phyloP scores from a whole-genome alignment of 1,140 invertebrate genomes.

The Drosophila hydei region DNA sequence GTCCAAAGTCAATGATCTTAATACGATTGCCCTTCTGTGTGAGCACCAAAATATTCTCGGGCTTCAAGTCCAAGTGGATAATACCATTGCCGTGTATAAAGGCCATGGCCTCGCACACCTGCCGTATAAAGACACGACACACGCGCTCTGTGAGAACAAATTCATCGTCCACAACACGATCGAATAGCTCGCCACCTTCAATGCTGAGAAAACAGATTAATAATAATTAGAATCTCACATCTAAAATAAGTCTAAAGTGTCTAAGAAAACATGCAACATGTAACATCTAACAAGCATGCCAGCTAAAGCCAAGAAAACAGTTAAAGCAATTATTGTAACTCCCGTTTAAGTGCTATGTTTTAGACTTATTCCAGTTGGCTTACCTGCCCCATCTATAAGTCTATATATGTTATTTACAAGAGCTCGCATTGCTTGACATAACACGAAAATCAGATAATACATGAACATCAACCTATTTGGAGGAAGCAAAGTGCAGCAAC shows the following conservation, averaged over 20 bases:
- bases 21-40: slow-evolving; percentile 97
- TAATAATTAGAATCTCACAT: too few species aligned
- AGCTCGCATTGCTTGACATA: slow-evolving; percentile 40
- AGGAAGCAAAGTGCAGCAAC: slow-evolving; percentile 58
- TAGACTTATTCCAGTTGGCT: slow-evolving; percentile 37
- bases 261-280: too few species aligned
- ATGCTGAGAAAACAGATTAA: too few species aligned
- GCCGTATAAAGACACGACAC: slow-evolving; percentile 97
- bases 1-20: slow-evolving; percentile 98
- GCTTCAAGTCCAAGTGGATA: slow-evolving; percentile 98
- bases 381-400: slow-evolving; percentile 50
- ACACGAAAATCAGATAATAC: slow-evolving; percentile 81
- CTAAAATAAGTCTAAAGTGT: too few species aligned
- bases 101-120: slow-evolving; percentile 98
- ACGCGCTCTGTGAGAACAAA: slow-evolving; percentile 98
- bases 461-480: slow-evolving; percentile 64
- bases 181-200: slow-evolving; percentile 98
- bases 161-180: slow-evolving; percentile 98
- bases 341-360: slow-evolving; percentile 24
- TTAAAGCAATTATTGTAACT: slow-evolving; percentile 42
- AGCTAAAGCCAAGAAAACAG: slow-evolving; percentile 20
- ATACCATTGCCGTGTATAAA: slow-evolving; percentile 98
- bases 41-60: slow-evolving; percentile 98
- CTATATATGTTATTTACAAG: slow-evolving; percentile 76
- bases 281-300: slow-evolving; percentile 30